Conservation (phyloP, 2,888 invertebrate species). For the Corythucha ciliata region DNA sequence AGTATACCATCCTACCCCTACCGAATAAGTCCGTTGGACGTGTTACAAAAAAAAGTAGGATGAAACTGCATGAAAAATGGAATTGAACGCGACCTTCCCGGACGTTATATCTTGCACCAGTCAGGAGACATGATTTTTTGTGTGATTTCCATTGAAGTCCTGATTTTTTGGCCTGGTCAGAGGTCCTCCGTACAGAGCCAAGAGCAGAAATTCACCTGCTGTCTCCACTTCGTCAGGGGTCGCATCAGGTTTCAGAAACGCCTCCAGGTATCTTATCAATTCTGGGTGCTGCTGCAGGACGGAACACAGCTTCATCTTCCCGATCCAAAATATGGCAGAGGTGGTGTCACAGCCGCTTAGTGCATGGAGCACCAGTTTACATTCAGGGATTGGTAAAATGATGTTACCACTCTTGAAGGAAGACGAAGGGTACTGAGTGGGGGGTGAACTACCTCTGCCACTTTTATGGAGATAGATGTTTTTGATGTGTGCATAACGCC, state of each 20-base stretch:
- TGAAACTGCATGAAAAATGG: too few species aligned
- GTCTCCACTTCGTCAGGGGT: not conserved
- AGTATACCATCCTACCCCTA: too few species aligned
- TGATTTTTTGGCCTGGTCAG: too few species aligned
- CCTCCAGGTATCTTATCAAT: slow-evolving; percentile 9
- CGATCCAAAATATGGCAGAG: slow-evolving; percentile 14
- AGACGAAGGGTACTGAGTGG: not conserved
- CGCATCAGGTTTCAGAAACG: slow-evolving; percentile 9
- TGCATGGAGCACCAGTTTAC: slow-evolving; percentile 4
- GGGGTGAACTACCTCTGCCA: not conserved
- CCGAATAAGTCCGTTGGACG: too few species aligned
- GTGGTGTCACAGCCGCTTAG: slow-evolving; percentile 8
- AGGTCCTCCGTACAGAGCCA: slow-evolving; percentile 1
- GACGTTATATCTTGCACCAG: too few species aligned
- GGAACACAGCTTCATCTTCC: slow-evolving; percentile 17
- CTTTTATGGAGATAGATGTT: not conserved
- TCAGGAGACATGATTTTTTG: too few species aligned
- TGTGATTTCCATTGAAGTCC: too few species aligned
- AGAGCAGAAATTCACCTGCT: not conserved
- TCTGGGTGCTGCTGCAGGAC: slow-evolving; percentile 15
- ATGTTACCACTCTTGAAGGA: not conserved
- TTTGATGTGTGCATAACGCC: slow-evolving; percentile 1
- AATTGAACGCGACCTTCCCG: too few species aligned
- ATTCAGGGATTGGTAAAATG: too few species aligned
- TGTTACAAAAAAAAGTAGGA: too few species aligned